phyloP scores from a whole-genome alignment of 2,113 vertebrate genomes.

The Saguinus imperator region DNA sequence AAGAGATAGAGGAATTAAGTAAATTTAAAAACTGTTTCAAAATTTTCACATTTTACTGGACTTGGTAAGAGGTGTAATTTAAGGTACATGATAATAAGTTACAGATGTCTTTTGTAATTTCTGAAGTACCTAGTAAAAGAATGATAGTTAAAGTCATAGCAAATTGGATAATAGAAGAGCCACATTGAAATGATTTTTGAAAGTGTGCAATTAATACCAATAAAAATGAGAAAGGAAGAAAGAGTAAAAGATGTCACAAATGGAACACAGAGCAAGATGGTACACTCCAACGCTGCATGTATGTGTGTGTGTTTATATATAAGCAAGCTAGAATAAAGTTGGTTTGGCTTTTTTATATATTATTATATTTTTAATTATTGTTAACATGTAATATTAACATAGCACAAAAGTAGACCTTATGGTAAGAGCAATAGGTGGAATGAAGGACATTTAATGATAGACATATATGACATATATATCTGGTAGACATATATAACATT shows the following conservation, averaged over 20 bases:
- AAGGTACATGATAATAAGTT: not conserved
- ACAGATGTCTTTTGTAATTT: not conserved
- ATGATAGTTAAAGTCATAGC: not conserved
- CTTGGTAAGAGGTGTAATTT: not conserved
- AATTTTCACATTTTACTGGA: not conserved
- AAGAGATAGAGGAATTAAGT: not conserved
- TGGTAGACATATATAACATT: not conserved
- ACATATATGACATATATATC: too few species aligned
- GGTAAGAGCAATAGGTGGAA: not conserved
- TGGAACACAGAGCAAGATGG: not conserved
- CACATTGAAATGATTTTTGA: not conserved
- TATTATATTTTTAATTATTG: constrained; percentile 17
- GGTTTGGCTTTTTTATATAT: too few species aligned
- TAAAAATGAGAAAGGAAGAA: not conserved
- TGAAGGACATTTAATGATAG: not conserved
- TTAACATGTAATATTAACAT: not conserved
- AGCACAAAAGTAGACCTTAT: not conserved
- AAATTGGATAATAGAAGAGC: not conserved
- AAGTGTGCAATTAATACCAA: not conserved
- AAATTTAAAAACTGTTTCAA: not conserved
- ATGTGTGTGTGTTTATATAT: not conserved
- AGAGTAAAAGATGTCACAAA: not conserved
- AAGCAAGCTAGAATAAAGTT: not conserved
- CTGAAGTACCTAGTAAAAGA: not conserved
- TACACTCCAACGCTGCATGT: not conserved